phyloP scores from a whole-genome alignment of 2,797 vertebrate species.

The Enteromius treurensis region DNA sequence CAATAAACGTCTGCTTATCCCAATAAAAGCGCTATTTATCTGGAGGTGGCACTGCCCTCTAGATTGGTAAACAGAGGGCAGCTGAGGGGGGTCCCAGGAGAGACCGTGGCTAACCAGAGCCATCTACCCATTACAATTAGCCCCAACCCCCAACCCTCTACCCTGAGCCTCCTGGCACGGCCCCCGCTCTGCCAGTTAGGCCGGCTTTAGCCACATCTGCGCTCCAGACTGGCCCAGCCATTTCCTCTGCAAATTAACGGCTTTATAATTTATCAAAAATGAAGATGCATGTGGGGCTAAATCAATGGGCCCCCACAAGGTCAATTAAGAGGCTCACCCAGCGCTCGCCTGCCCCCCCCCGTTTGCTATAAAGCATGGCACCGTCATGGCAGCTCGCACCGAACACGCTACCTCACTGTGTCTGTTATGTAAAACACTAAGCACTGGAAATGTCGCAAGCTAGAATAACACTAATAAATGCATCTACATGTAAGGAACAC shows the following conservation, averaged over 20 bases:
- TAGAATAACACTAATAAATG: constrained; percentile 51
- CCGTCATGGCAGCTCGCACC: constrained; percentile 22
- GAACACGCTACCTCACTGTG: background rate
- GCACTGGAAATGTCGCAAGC: background rate
- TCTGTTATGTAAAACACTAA: constrained; percentile 23
- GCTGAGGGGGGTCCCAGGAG: constrained; percentile 81
- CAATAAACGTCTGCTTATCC: constrained; percentile 82
- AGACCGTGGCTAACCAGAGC: constrained; percentile 81
- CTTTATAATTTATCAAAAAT: constrained; percentile 99
- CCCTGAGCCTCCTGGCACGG: constrained; percentile 79
- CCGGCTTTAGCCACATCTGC: constrained; percentile 87
- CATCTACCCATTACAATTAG: constrained; percentile 80
- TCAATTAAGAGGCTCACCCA: constrained; percentile 88
- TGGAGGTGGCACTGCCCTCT: constrained; percentile 84
- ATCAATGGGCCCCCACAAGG: constrained; percentile 95
- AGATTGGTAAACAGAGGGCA: constrained; percentile 84
- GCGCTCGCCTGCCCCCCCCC: constrained; percentile 2
- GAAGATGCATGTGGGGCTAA: constrained; percentile 92
- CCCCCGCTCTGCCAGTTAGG: constrained; percentile 76
- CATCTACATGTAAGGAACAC: constrained; percentile 61
- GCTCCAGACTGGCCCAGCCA: constrained; percentile 88
- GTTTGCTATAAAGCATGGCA: constrained; percentile 21
- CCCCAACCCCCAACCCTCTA: constrained; percentile 57
- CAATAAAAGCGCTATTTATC: constrained; percentile 83
- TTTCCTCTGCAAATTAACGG: constrained; percentile 98